Conservation (phyloP, 2,888 invertebrate species). For the Spisula subtruncata region DNA sequence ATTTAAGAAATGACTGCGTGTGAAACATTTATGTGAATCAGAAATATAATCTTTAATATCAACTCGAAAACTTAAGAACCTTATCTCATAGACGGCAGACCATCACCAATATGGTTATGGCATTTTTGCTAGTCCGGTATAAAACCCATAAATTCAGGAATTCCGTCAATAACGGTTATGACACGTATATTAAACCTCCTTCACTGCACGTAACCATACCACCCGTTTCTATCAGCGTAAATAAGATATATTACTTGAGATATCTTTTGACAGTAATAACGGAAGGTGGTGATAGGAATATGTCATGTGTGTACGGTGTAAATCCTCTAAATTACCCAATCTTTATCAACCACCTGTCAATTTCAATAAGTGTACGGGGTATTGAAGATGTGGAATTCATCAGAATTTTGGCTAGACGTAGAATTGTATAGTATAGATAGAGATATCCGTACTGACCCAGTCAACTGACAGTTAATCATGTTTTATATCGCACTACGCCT, state of each 20-base stretch:
- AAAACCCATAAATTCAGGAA: background rate
- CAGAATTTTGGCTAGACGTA: background rate
- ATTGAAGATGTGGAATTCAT: background rate
- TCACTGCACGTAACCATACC: too few relatives aligned
- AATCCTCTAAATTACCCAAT: conserved; percentile 3
- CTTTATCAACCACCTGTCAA: background rate
- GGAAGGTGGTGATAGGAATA: background rate
- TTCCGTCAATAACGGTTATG: background rate
- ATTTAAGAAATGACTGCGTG: too few relatives aligned
- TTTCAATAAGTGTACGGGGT: background rate
- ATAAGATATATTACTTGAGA: conserved; percentile 14
- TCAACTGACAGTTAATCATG: background rate
- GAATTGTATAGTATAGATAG: background rate
- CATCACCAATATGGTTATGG: too few relatives aligned
- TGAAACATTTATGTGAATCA: too few relatives aligned
- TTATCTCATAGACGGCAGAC: too few relatives aligned
- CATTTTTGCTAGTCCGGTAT: background rate
- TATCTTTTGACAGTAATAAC: conserved; percentile 22
- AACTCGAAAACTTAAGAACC: too few relatives aligned
- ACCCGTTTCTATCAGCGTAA: background rate
- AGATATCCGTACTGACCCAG: background rate
- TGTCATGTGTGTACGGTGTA: background rate
- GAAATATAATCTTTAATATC: too few relatives aligned
- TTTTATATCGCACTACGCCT: background rate
- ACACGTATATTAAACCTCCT: background rate